Evolutionary conservation across 2,888 invertebrate genomes (phyloP), one percentile per base, ranked within the genome.

Genomic region (Pachymerium ferrugineum): DNA sequence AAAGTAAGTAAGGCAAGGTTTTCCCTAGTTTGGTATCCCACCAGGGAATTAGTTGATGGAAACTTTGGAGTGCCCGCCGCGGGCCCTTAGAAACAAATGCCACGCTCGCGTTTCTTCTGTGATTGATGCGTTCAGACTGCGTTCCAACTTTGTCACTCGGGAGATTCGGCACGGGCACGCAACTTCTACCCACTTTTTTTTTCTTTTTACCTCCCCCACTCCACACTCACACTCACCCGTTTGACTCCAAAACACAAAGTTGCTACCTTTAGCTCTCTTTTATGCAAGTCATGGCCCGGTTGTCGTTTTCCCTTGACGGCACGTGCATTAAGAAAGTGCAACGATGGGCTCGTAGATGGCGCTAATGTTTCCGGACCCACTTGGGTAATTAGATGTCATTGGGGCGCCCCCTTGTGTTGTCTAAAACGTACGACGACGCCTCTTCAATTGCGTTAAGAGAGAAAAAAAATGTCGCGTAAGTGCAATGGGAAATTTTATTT

Each of bases 371-470:
- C 35, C 38, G 71, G 42, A 25, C 71, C 71, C 71, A 71, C 71
- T 71, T 71, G 71, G 71, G 71, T 71, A 71, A 71, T 71, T 71
- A 71, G 71, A 35, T 71, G 71, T 28, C 70, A 69, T 62, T 62
- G 62, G 62, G 70, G 70, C 70, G 70, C 33, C 62, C 62, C 62
- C n/a, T n/a, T n/a, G 62, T 62, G 62, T 62, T 62, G 62, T 62
- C 62, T 62, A 62, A 62, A 62, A n/a, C n/a, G 62, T 62, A 62
- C 62, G 62, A 62, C 62, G 28, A 14, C 62, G 62, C 28, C 28
- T 28, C 62, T 28, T 62, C 62, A 62, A 62, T 62, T 62, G 62
- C n/a, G 62, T 62, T 62, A 62, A 28, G 62, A 62, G 10, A 10
- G 28, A 10, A 62, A 25, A 38, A 38, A 8, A 62, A 12, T 62